These are phyloP conservation scores for Maniola jurtina DNA, from an alignment of 1,140 invertebrate species.

Conservation along the genomic window DNA sequence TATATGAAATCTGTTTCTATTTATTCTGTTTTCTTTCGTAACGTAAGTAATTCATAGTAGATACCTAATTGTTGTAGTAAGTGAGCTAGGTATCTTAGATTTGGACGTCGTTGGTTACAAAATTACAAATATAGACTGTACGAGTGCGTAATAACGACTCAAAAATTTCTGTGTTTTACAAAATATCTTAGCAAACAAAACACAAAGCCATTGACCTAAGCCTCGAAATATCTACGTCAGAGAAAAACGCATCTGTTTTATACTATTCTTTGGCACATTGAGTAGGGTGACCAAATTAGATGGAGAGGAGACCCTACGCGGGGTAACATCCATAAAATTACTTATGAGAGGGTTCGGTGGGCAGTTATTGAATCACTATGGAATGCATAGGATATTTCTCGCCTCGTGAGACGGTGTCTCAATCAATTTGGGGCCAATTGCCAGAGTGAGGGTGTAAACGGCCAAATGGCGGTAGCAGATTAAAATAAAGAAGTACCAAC, in stretches of 20 bases:
- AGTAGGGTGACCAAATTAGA: slow-evolving; percentile 50
- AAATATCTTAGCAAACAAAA: too few species aligned
- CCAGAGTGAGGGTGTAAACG: neutral
- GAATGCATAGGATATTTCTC: slow-evolving; percentile 68
- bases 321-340: slow-evolving; percentile 64
- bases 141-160: too few species aligned
- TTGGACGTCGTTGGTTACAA: too few species aligned
- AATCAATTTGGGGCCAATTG: slow-evolving; percentile 49
- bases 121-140: too few species aligned
- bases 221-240: too few species aligned
- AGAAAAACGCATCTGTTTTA: slow-evolving; percentile 21
- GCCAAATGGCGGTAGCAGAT: neutral
- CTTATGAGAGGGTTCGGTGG: slow-evolving; percentile 48
- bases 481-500: neutral
- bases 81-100: too few species aligned
- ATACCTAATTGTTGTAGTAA: too few species aligned
- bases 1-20: too few species aligned
- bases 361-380: slow-evolving; percentile 64
- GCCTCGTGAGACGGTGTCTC: slow-evolving; percentile 43
- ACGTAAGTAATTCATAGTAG: too few species aligned
- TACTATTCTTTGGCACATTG: slow-evolving; percentile 35
- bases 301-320: slow-evolving; percentile 38
- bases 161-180: too few species aligned
- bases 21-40: too few species aligned
- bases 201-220: too few species aligned